phyloP scores from a whole-genome alignment of 2,888 invertebrate genomes.

The Luperina testacea region DNA sequence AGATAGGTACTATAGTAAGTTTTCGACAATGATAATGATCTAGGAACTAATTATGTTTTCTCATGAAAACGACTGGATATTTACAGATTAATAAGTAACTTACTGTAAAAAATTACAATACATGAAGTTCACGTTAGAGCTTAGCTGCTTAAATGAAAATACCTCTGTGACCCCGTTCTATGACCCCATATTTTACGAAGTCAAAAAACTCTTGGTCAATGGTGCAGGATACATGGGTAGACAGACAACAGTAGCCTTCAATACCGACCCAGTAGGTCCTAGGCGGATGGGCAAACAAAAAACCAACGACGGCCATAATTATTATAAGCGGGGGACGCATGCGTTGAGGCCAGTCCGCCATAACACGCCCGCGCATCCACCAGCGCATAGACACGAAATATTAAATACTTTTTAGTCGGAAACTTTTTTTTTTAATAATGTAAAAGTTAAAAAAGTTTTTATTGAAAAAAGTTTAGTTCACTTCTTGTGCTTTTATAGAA shows the following conservation, averaged over 20 bases:
- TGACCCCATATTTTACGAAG: slow-evolving; percentile 51
- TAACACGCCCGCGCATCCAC: slow-evolving; percentile 73
- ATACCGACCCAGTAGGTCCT: slow-evolving; percentile 66
- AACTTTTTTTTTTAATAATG: slow-evolving; percentile 50
- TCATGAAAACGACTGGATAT: not conserved
- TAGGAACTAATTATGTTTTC: not conserved
- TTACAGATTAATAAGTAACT: not conserved
- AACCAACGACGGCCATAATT: slow-evolving; percentile 84
- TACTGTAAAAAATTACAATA: not conserved
- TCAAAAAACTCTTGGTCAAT: slow-evolving; percentile 63
- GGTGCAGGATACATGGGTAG: slow-evolving; percentile 48
- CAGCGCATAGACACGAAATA: slow-evolving; percentile 53
- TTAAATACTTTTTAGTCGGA: slow-evolving; percentile 19
- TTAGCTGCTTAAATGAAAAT: not conserved
- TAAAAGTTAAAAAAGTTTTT: slow-evolving; percentile 57
- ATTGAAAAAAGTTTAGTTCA: slow-evolving; percentile 67
- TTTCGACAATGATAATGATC: not conserved
- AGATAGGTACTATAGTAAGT: not conserved
- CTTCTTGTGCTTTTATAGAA: slow-evolving; percentile 71
- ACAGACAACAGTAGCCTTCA: slow-evolving; percentile 75
- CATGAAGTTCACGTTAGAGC: slow-evolving; percentile 14
- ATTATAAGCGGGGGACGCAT: slow-evolving; percentile 85
- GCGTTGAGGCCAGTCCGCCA: slow-evolving; percentile 79
- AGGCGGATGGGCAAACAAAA: slow-evolving; percentile 84
- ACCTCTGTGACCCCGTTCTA: slow-evolving; percentile 19